Conservation (phyloP, 2,113 vertebrate species). For the Emydocephalus ijimae region DNA sequence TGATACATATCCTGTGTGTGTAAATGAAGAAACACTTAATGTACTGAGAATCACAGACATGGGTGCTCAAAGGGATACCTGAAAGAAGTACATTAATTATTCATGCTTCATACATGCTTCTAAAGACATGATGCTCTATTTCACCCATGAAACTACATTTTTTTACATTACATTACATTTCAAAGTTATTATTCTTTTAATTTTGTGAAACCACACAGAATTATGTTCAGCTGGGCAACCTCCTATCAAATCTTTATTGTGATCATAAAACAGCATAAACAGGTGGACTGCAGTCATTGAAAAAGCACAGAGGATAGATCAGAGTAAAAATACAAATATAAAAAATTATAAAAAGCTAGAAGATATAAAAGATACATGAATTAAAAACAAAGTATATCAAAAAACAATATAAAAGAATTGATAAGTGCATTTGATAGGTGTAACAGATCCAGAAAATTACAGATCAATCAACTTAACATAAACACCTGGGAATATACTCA, state of each 20-base stretch:
- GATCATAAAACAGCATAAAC: not conserved
- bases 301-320: not conserved
- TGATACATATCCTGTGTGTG: constrained; percentile 52
- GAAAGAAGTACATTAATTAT: not conserved
- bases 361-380: not conserved
- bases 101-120: not conserved
- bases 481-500: too few species aligned
- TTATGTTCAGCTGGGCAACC: not conserved
- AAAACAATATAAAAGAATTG: not conserved
- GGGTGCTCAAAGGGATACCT: not conserved
- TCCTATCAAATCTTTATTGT: not conserved
- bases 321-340: not conserved
- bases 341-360: not conserved
- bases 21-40: constrained; percentile 40
- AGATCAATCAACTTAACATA: too few species aligned
- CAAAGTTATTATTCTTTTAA: not conserved
- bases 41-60: not conserved
- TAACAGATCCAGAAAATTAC: too few species aligned
- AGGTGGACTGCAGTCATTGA: not conserved
- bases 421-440: not conserved
- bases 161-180: not conserved
- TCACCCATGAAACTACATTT: not conserved
- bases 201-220: not conserved
- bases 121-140: not conserved
- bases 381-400: not conserved